phyloP scores from a whole-genome alignment of 2,888 invertebrate species.

The Drosophila rellima region DNA sequence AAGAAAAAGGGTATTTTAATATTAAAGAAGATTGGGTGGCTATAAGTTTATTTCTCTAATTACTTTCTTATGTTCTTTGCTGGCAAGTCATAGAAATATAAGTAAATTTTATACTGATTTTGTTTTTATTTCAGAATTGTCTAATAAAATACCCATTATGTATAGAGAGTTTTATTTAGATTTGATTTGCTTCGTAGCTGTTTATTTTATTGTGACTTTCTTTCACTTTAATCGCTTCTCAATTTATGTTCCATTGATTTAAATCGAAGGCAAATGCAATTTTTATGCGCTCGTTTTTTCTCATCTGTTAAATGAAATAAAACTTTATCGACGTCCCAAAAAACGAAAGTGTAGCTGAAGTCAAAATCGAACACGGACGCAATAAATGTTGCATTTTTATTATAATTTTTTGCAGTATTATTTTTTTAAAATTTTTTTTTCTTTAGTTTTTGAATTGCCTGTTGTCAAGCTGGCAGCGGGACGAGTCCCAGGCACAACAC shows the following conservation, averaged over 20 bases:
- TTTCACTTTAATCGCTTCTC: conserved; percentile 34
- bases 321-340: conserved; percentile 48
- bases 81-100: too few relatives aligned
- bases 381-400: conserved; percentile 80
- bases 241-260: conserved; percentile 67
- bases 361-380: conserved; percentile 30
- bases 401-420: conserved; percentile 58
- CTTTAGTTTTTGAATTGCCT: conserved; percentile 20
- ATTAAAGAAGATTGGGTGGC: too few relatives aligned
- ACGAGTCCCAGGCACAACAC: conserved; percentile 51
- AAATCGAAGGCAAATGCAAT: conserved; percentile 69
- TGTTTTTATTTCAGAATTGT: too few relatives aligned
- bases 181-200: conserved; percentile 5
- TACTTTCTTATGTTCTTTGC: too few relatives aligned
- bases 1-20: background rate
- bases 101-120: too few relatives aligned
- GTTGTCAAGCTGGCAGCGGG: conserved; percentile 47
- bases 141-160: too few relatives aligned
- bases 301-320: conserved; percentile 28
- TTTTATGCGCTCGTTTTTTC: conserved; percentile 54
- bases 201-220: conserved; percentile 57
- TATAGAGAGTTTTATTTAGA: too few relatives aligned
- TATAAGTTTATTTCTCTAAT: too few relatives aligned
- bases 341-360: conserved; percentile 56
- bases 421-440: conserved; percentile 27